A percentile compares a stretch with the other conserved stretches of the same genome.
These are phyloP conservation scores for Sebastiscus albofasciatus DNA, from an alignment of 2,797 vertebrate genomes.

Conservation along the genomic window DNA sequence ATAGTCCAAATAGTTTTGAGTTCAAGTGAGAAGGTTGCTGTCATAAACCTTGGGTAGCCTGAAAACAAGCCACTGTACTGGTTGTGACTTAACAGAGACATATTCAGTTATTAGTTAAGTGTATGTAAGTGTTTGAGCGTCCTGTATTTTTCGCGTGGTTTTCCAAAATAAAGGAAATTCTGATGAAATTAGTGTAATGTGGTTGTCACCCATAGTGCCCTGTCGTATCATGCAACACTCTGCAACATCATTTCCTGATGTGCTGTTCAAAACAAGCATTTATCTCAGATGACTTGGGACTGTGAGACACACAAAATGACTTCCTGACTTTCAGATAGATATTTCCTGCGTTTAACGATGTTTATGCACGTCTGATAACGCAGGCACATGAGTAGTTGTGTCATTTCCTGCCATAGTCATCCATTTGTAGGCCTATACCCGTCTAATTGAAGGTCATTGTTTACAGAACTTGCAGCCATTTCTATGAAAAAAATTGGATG, in stretches of 20 bases:
- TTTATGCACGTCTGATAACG: slow-evolving; percentile 46
- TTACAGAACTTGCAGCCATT: neutral
- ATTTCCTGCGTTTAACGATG: slow-evolving; percentile 73
- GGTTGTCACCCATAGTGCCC: neutral
- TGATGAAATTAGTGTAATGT: neutral
- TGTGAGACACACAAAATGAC: slow-evolving; percentile 63
- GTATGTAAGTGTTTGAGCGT: neutral
- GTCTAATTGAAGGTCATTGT: neutral
- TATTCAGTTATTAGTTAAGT: neutral
- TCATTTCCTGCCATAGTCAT: neutral
- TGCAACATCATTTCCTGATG: slow-evolving; percentile 33
- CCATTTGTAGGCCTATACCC: neutral
- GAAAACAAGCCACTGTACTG: neutral
- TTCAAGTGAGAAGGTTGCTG: slow-evolving; percentile 33
- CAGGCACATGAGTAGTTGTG: neutral
- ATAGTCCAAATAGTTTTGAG: slow-evolving; percentile 57
- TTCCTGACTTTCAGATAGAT: slow-evolving; percentile 69
- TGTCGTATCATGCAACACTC: neutral
- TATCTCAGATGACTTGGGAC: slow-evolving; percentile 47
- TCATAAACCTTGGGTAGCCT: slow-evolving; percentile 13
- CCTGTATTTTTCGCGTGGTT: neutral
- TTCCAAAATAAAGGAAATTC: neutral
- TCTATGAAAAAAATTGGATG: neutral
- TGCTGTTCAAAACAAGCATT: slow-evolving; percentile 53
- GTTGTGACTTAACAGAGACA: neutral